Evolutionary conservation across 2,113 vertebrate genomes (phyloP).

Genomic region (Pluvialis apricaria): DNA sequence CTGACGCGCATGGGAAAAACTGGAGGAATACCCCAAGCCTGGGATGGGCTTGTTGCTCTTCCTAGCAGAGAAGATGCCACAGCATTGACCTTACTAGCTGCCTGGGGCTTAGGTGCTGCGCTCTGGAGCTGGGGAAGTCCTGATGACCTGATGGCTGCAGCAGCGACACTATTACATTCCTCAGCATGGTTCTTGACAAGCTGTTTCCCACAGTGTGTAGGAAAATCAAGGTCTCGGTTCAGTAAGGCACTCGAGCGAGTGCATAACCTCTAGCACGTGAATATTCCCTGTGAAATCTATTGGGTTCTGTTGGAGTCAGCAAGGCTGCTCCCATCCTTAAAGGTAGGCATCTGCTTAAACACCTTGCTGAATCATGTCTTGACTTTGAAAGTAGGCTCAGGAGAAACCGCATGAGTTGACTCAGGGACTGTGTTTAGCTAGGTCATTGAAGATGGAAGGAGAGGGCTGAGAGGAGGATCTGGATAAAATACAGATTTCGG

Average conservation of each 20-base stretch:
- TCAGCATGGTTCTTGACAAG: neutral
- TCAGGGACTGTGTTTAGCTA: constrained; percentile 15
- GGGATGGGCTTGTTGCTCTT: neutral
- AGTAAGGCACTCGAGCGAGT: neutral
- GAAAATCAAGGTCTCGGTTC: constrained; percentile 16
- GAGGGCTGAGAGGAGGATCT: neutral
- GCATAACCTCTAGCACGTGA: constrained; percentile 57
- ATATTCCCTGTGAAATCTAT: constrained; percentile 41
- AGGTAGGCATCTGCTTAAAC: constrained; percentile 52
- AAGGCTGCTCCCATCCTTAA: constrained; percentile 55
- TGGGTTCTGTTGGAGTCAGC: constrained; percentile 54
- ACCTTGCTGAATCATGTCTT: constrained; percentile 62
- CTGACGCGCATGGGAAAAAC: neutral
- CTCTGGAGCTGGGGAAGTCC: neutral
- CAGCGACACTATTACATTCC: neutral
- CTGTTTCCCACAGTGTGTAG: neutral
- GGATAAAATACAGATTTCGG: neutral
- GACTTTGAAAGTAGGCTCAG: constrained; percentile 38
- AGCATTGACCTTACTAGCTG: neutral
- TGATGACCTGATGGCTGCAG: neutral
- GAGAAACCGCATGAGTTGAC: constrained; percentile 56
- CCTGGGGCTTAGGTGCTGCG: neutral
- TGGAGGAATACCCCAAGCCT: neutral
- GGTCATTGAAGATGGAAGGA: neutral
- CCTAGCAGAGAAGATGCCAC: neutral